Percentiles rank a stretch among this genome's conserved stretches.
Evolutionary conservation across 2,113 vertebrate species (phyloP).

Genomic region (Strigops habroptila): DNA sequence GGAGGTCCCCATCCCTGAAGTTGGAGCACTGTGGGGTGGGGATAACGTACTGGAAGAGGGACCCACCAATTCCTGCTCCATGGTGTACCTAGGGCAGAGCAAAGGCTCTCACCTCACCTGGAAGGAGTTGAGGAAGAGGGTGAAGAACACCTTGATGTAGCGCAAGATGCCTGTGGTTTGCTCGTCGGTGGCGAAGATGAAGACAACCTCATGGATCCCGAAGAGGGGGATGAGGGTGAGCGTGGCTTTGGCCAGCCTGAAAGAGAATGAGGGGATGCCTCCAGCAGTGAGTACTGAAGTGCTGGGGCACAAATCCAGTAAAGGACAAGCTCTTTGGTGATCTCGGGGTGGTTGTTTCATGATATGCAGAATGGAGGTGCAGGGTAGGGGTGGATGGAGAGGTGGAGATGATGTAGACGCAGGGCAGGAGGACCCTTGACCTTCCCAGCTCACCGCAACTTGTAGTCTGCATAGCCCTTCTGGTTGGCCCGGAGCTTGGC

Average conservation of each 20-base stretch:
- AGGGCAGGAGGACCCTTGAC: no score
- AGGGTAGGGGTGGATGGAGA: neutral
- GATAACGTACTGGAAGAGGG: neutral
- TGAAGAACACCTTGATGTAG: constrained; percentile 81
- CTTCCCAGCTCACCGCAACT: constrained; percentile 67
- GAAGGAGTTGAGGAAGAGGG: constrained; percentile 83
- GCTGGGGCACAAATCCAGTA: neutral
- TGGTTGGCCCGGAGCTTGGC: constrained; percentile 82
- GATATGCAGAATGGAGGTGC: neutral
- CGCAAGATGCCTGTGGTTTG: constrained; percentile 80
- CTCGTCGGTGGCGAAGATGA: constrained; percentile 81
- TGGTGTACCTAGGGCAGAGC: neutral
- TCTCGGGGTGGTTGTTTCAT: fast-evolving
- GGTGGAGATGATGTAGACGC: neutral
- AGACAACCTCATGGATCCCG: constrained; percentile 81
- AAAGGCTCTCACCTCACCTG: constrained; percentile 65
- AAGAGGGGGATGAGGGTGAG: constrained; percentile 84
- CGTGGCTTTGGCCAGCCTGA: constrained; percentile 82
- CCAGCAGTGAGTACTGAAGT: fast-evolving
- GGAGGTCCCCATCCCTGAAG: neutral
- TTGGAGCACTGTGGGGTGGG: neutral
- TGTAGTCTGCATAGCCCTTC: constrained; percentile 77
- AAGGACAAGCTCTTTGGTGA: fast-evolving
- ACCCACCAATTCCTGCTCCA: neutral
- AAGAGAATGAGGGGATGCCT: neutral